Conservation (phyloP, 2,888 invertebrate genomes). For the Caenorhabditis becei region DNA sequence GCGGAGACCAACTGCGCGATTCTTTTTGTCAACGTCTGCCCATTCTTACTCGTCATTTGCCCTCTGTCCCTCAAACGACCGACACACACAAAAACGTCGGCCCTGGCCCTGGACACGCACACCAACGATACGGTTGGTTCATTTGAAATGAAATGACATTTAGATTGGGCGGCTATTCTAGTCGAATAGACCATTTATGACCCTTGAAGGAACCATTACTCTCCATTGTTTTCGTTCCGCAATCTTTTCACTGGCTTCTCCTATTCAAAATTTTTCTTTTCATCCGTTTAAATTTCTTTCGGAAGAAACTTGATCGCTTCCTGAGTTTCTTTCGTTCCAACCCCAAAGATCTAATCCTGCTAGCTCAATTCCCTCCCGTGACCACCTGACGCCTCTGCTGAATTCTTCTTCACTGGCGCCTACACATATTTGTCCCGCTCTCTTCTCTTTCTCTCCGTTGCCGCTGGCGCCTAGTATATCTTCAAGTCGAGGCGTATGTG, state of each 20-base stretch:
- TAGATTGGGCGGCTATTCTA: conserved; percentile 15
- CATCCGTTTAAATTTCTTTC: conserved; percentile 13
- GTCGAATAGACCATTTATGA: conserved; percentile 18
- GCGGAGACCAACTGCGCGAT: conserved; percentile 40
- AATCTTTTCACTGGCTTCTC: neutral
- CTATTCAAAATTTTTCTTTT: conserved; percentile 3
- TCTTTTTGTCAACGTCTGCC: conserved; percentile 56
- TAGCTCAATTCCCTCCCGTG: conserved; percentile 11
- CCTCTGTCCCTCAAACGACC: conserved; percentile 54
- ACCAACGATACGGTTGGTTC: conserved; percentile 56
- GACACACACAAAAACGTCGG: conserved; percentile 35
- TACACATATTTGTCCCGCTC: conserved; percentile 1
- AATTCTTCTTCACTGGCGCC: conserved; percentile 4
- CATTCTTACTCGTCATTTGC: conserved; percentile 57
- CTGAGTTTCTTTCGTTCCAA: conserved; percentile 14
- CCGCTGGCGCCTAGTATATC: conserved; percentile 7
- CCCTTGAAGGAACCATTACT: neutral
- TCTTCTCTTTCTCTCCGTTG: neutral
- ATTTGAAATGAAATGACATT: conserved; percentile 41
- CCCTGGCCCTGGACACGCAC: conserved; percentile 8
- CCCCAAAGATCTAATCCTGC: conserved; percentile 38
- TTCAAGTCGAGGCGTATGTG: conserved; percentile 2
- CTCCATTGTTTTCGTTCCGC: conserved; percentile 13
- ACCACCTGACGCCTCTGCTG: conserved; percentile 53
- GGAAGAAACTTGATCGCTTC: conserved; percentile 53